Base-by-base conservation (phyloP, 2,797 vertebrate species). In the Anguilla anguilla region DNA sequence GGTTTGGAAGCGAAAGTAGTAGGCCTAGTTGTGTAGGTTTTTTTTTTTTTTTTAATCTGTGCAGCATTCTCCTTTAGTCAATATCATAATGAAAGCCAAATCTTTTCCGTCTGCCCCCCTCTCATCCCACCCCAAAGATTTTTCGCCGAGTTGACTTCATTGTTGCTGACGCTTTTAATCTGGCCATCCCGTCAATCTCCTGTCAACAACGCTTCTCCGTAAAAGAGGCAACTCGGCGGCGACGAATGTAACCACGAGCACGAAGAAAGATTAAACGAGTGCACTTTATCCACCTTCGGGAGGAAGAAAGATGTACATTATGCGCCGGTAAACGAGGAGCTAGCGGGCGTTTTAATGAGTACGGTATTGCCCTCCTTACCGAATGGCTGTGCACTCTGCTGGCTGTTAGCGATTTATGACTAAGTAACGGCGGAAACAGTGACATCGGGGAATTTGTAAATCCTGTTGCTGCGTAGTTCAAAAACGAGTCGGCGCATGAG, bases 231-330 rank as follows among this genome's bases (percentile, higher is more conserved):
- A 9, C n/a, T 74, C 69, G 9, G 7, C 25, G 39, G 59, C 25
- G 9, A 69, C n/a, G 67, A 69, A 69, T 69, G 67, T 28, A n/a
- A n/a, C 67, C 67, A n/a, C 86, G n/a, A 69, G 51, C 25, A 25
- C 28, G 49, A 83, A 17, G 46, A 86, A 84, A 88, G 15, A 77
- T 87, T 74, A 91, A 87, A 89, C 86, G 72, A 83, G 93, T 92
- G 95, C 94, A 94, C 93, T 95, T 95, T 95, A 95, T 92, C 89
- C 85, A 90, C 89, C 91, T 91, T 93, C 92, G 88, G 88, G 91
- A 91, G 89, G 88, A 86, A 81, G 89, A 90, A 86, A 91, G 79
- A 88, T 87, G 86, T 89, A 79, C 11, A 11, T 39, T 43, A 43
- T 91, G 39, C 35, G 53, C 28, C 2, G 28, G 35, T 7, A 84